phyloP scores from a whole-genome alignment of 2,888 invertebrate genomes.

The Diloba caeruleocephala region DNA sequence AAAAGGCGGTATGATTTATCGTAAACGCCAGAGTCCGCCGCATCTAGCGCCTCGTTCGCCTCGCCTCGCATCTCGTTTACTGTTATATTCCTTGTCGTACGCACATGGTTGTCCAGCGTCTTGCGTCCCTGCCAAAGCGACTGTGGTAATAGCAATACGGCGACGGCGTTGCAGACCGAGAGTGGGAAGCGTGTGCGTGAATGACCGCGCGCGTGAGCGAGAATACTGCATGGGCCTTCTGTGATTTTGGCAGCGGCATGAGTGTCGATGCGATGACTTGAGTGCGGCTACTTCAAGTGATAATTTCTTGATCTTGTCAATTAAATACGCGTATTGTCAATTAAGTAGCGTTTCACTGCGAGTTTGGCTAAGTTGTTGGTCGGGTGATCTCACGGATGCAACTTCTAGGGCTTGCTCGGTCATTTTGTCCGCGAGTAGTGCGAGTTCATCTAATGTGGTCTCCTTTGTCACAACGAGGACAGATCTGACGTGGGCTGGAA shows the following conservation, averaged over 20 bases:
- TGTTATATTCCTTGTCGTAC: too few relatives aligned
- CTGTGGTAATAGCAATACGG: constrained; percentile 7
- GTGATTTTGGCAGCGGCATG: neutral
- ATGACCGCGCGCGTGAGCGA: too few relatives aligned
- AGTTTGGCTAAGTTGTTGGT: too few relatives aligned
- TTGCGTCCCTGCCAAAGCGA: neutral
- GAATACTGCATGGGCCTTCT: too few relatives aligned
- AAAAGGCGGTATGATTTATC: constrained; percentile 13
- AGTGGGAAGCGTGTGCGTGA: neutral
- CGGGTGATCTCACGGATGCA: neutral
- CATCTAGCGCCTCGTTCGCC: constrained; percentile 3
- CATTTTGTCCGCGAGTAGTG: constrained; percentile 21
- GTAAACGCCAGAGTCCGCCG: constrained; percentile 11
- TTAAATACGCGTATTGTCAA: too few relatives aligned
- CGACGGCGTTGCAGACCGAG: constrained; percentile 1
- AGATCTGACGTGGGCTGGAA: constrained; percentile 21
- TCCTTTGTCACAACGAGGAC: constrained; percentile 19
- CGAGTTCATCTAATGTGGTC: constrained; percentile 11
- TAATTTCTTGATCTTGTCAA: too few relatives aligned
- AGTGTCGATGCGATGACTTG: neutral
- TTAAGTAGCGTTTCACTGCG: too few relatives aligned
- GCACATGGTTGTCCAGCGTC: constrained; percentile 1
- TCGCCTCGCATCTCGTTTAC: too few relatives aligned
- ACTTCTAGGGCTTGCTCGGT: constrained; percentile 5
- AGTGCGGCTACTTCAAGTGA: too few relatives aligned